Base-by-base conservation (phyloP, 2,113 vertebrate species). In the Rhabdomys dilectus region DNA sequence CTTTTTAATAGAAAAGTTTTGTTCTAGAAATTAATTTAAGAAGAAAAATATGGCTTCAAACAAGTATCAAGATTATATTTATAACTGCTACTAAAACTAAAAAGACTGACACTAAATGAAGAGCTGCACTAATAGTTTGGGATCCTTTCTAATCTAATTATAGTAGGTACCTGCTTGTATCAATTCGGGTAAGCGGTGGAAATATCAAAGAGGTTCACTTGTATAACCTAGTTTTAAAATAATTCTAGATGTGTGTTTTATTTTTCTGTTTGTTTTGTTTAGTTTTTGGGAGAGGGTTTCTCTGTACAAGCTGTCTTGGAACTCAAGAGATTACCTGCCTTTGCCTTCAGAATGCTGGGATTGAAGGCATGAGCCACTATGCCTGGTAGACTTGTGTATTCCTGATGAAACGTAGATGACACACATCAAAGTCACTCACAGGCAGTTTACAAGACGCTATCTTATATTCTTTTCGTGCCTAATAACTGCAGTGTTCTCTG, bases 1-100 rank as follows among this genome's bases (percentile, higher is more conserved):
- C 51, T 56, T 53, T n/a, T 51, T 39, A 82, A 91, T 39, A 86
- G 91, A 86, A 93, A 93, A 86, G 82, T n/a, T 87, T 60, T 82
- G 60, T n/a, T 80, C 64, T 48, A 77, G 29, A 90, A 91, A 84
- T 48, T 56, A 88, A 48, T 64, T 81, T 88, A 77, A 89, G 53
- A 6, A 58, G 60, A 78, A 73, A 73, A 96, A 81, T 56, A 45
- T 36, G 13, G 76, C n/a, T 93, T 87, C 60, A 95, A 86, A 64
- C 29, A 77, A 77, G 29, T 26, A 68, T 22, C n/a, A 91, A 88
- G 92, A 92, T 48, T 0, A 51, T 8, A 60, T 86, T 89, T 91
- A 19, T 17, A 93, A 93, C 34, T 77, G 68, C 66, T 90, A 75
- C 22, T n/a, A 94, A 56, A 85, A 84, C 60, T 66, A 88, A 93